Conservation (phyloP, 1,140 invertebrate species). For the Papilio helenus region DNA sequence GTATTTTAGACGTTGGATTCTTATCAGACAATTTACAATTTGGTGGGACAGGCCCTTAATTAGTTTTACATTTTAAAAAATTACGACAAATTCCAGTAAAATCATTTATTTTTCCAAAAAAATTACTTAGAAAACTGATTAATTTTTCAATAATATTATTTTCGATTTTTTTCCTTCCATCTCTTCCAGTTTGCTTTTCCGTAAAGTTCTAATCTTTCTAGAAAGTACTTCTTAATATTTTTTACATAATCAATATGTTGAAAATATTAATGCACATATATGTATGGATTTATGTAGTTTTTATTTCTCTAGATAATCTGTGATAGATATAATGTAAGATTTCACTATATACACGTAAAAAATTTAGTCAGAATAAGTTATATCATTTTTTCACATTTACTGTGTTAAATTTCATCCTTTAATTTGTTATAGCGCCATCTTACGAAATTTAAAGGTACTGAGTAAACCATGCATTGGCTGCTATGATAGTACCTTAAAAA, state of each 20-base stretch:
- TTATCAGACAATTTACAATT: too few species aligned
- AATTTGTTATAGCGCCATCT: background rate
- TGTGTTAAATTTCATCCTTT: background rate
- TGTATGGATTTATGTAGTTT: background rate
- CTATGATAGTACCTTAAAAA: background rate
- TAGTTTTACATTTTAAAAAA: background rate
- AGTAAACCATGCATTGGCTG: background rate
- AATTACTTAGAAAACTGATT: too few species aligned
- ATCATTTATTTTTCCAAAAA: background rate
- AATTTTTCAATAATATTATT: too few species aligned
- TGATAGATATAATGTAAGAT: slow-evolving; percentile 4
- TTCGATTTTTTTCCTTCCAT: too few species aligned
- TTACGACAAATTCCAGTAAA: background rate
- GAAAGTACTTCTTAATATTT: background rate
- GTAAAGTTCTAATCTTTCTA: too few species aligned
- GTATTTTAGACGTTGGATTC: too few species aligned
- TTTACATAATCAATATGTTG: background rate
- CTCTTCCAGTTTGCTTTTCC: too few species aligned
- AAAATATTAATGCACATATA: background rate
- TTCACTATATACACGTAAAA: background rate
- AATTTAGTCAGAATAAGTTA: background rate
- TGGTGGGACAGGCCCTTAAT: too few species aligned
- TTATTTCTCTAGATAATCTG: background rate
- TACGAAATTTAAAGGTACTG: background rate
- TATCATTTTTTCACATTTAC: background rate